Evolutionary conservation across 2,113 vertebrate genomes (phyloP), one percentile per base, ranked within the genome.

Genomic region (Sterrhoptilus dennistouni): DNA sequence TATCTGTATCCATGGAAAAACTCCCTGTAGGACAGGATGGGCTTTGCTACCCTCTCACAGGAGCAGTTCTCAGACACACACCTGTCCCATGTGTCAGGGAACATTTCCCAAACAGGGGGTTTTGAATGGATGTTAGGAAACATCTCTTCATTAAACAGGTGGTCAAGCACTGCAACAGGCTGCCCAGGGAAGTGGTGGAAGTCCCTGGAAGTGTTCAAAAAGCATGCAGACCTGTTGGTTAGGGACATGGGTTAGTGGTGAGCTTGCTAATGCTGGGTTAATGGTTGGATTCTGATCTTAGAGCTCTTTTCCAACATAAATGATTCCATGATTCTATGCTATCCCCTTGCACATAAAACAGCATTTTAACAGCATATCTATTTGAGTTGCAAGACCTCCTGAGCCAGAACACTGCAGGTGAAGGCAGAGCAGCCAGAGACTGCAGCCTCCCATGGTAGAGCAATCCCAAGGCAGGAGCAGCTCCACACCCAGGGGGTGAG

Each of bases 401-500:
- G 45, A 66, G 77, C 21, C 21, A 50, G 33, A 38, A 66, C 17
- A 45, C 8, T 3, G 20, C 31, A 33, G 12, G 22, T 25, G 20
- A 63, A 74, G 56, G 35, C 18, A 40, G 15, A 36, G 63, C 50
- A 83, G 31, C 6, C 87, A 65, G 49, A 83, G 64, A 33, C 42
- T 21, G 47, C 53, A 72, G 78, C 70, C 15, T 66, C 52, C 15
- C 54, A 27, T 2, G 8, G 49, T 54, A 87, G 28, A 78, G 50
- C 24, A 12, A n/a, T 31, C 22, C 44, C 80, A 49, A 29, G 21
- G 12, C 27, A 86, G 66, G 11, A 90, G 40, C 44, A 87, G 72
- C 47, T 81, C 38, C 52, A 29, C 25, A 38, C 2, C 10, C 0
- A 0, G 4, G 1, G n/a, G 19, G 22, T 28, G 54, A 90, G 64